A percentile compares a stretch with the other conserved stretches of the same genome.
phyloP scores from a whole-genome alignment of 2,113 vertebrate genomes.

The Triplophysa dalaica region DNA sequence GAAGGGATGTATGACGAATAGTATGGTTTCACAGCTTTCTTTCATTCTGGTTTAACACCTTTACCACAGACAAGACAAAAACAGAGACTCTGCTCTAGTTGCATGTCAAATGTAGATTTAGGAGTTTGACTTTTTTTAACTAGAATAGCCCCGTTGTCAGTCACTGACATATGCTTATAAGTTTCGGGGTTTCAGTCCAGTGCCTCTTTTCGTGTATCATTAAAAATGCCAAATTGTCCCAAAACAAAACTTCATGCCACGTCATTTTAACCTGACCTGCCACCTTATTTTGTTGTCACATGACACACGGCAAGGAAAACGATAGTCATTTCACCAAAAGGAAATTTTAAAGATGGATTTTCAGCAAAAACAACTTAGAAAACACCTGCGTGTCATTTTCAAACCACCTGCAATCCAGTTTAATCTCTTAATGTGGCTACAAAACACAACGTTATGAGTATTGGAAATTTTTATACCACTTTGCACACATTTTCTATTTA shows the following conservation, averaged over 20 bases:
- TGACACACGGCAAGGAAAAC: background rate
- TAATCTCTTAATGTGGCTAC: too few species aligned
- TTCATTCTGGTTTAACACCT: constrained; percentile 16
- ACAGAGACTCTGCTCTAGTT: constrained; percentile 38
- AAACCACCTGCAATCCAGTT: too few species aligned
- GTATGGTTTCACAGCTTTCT: constrained; percentile 36
- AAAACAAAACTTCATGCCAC: background rate
- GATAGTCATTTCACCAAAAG: background rate
- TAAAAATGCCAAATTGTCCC: background rate
- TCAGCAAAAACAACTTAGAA: too few species aligned
- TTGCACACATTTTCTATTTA: too few species aligned
- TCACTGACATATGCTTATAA: too few species aligned
- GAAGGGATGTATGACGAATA: constrained; percentile 9
- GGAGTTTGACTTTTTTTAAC: too few species aligned
- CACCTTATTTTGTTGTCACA: background rate
- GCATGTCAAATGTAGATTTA: background rate
- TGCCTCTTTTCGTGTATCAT: too few species aligned
- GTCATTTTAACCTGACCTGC: background rate
- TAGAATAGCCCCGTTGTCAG: too few species aligned
- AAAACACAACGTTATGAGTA: too few species aligned
- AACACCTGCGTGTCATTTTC: too few species aligned
- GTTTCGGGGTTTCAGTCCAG: too few species aligned
- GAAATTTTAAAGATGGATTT: background rate
- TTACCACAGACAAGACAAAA: constrained; percentile 23
- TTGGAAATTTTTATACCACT: too few species aligned